These are phyloP conservation scores for Parazoanthus swiftii DNA, from an alignment of 92 coral and sea anemone genomes.

Conservation along the genomic window DNA sequence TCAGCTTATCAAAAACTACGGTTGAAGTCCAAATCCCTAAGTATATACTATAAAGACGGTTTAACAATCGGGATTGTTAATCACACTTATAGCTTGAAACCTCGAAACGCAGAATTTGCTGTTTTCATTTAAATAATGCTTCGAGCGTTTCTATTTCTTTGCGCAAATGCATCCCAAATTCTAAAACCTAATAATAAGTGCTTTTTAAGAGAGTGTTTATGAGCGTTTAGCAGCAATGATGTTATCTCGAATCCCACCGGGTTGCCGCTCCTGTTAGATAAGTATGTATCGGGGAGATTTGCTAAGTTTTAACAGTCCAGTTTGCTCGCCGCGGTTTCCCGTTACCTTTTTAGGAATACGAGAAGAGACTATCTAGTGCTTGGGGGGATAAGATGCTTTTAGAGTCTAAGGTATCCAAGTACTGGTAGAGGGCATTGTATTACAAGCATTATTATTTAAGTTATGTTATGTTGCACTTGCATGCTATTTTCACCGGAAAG, in stretches of 20 bases:
- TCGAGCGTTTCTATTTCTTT: neutral
- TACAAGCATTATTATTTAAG: neutral
- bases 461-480: neutral
- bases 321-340: neutral
- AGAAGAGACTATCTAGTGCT: slow-evolving; percentile 19
- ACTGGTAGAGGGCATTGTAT: neutral
- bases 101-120: neutral
- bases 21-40: slow-evolving; percentile 14
- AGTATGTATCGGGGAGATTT: slow-evolving; percentile 6
- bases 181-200: neutral
- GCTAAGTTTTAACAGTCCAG: neutral
- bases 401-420: neutral
- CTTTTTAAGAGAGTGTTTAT: slow-evolving; percentile 23
- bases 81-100: neutral
- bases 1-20: slow-evolving; percentile 15
- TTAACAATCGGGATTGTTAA: neutral
- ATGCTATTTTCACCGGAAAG: neutral
- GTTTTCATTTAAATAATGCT: neutral
- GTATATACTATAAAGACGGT: neutral
- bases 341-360: slow-evolving; percentile 34
- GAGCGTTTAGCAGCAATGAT: slow-evolving; percentile 24
- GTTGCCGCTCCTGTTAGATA: slow-evolving; percentile 21
- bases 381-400: slow-evolving; percentile 9
- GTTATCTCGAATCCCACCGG: slow-evolving; percentile 25
- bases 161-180: neutral